phyloP scores from a whole-genome alignment of 2,888 invertebrate species.

The Rhimphoctona megacephalus region DNA sequence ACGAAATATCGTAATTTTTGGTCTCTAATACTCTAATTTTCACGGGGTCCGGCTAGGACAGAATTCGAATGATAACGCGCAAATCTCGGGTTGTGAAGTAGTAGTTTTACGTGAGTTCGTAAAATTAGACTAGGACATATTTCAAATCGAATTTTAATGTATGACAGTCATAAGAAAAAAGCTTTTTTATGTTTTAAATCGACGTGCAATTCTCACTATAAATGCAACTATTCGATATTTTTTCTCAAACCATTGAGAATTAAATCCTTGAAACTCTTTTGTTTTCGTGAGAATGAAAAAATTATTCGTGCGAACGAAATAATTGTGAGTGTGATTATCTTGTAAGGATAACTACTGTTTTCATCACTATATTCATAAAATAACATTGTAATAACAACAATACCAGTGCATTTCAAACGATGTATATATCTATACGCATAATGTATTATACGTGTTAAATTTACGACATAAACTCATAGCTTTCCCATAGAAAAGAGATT shows the following conservation, averaged over 20 bases:
- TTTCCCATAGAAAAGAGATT: slow-evolving; percentile 49
- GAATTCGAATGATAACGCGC: slow-evolving; percentile 30
- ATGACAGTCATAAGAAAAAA: slow-evolving; percentile 14
- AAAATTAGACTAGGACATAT: slow-evolving; percentile 6
- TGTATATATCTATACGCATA: slow-evolving; percentile 65
- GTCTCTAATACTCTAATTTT: not conserved
- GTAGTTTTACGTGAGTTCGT: slow-evolving; percentile 25
- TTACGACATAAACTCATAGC: slow-evolving; percentile 56
- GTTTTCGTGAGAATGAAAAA: slow-evolving; percentile 39
- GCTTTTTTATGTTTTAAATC: slow-evolving; percentile 5
- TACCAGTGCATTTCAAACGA: slow-evolving; percentile 73
- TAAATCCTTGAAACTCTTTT: not conserved
- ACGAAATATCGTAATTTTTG: not conserved
- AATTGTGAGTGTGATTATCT: slow-evolving; percentile 61
- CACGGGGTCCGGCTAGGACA: not conserved
- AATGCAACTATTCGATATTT: not conserved
- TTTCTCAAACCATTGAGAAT: not conserved
- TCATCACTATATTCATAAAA: slow-evolving; percentile 63
- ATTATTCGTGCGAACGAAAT: slow-evolving; percentile 44
- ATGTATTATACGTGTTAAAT: slow-evolving; percentile 49
- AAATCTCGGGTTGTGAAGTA: slow-evolving; percentile 61
- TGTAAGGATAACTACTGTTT: slow-evolving; percentile 61
- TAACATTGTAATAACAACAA: slow-evolving; percentile 68
- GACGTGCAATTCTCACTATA: not conserved
- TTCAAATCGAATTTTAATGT: slow-evolving; percentile 14